These are phyloP conservation scores for Lasioglossum albipes DNA, from an alignment of 1,140 invertebrate genomes.

Conservation along the genomic window DNA sequence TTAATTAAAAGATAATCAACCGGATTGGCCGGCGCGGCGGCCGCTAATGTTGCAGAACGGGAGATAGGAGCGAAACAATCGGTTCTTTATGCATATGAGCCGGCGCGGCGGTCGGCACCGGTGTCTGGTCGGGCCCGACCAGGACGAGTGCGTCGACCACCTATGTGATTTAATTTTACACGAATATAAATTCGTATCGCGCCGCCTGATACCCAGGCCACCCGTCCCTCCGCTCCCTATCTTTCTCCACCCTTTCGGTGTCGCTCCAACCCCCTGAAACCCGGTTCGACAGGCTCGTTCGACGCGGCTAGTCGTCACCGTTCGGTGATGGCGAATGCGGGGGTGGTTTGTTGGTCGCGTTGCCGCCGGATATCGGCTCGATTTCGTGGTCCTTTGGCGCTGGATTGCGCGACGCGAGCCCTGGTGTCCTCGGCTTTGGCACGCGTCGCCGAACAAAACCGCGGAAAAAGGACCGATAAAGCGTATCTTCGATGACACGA, in stretches of 20 bases:
- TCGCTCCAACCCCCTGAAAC: slow-evolving; percentile 4
- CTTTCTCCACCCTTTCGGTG: slow-evolving; percentile 13
- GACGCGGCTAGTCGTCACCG: slow-evolving; percentile 13
- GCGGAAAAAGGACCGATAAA: slow-evolving; percentile 12
- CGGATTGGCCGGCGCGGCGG: slow-evolving; percentile 65
- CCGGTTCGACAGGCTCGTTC: slow-evolving; percentile 35
- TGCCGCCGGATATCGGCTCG: slow-evolving; percentile 48
- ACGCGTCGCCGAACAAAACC: slow-evolving; percentile 9
- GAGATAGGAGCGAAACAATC: slow-evolving; percentile 68
- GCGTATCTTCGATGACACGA: slow-evolving; percentile 5
- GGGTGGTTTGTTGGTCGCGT: not conserved
- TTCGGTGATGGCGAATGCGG: too few species aligned
- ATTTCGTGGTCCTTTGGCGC: slow-evolving; percentile 45
- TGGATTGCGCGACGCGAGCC: not conserved
- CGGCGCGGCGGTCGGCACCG: not conserved
- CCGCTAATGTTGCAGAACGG: slow-evolving; percentile 74
- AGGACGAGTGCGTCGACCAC: slow-evolving; percentile 16
- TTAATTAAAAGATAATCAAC: slow-evolving; percentile 79
- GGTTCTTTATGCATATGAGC: slow-evolving; percentile 76
- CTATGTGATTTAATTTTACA: slow-evolving; percentile 75
- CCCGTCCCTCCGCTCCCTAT: not conserved
- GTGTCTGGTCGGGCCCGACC: not conserved
- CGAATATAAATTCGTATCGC: slow-evolving; percentile 75
- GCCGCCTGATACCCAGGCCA: slow-evolving; percentile 51
- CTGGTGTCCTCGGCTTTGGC: not conserved